Evolutionary conservation across 2,888 invertebrate species (phyloP).

Genomic region (Stenurella melanura): DNA sequence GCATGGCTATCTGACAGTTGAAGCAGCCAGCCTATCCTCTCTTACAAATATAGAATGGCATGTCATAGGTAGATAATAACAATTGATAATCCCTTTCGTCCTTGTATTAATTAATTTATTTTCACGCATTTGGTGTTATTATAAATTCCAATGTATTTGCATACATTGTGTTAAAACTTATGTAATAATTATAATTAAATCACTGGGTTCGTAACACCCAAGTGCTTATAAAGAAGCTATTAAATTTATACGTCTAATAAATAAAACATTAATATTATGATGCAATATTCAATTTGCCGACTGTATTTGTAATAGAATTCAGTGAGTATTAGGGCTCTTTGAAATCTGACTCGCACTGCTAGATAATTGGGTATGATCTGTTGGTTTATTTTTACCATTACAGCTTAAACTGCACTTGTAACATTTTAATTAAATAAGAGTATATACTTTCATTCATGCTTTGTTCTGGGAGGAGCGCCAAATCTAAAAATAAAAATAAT

Average conservation of each 20-base stretch:
- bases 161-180: background rate
- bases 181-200: slow-evolving; percentile 4
- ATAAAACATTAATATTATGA: slow-evolving; percentile 1
- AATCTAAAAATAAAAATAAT: background rate
- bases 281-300: background rate
- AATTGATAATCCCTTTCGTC: background rate
- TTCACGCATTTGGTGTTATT: background rate
- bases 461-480: background rate
- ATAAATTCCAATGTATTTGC: background rate
- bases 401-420: background rate
- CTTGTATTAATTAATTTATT: background rate
- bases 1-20: too few species aligned
- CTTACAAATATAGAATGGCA: background rate
- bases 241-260: slow-evolving; percentile 3
- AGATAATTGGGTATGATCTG: background rate
- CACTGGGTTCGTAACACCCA: slow-evolving; percentile 3
- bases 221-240: background rate
- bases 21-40: background rate
- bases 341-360: background rate
- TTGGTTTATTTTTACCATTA: background rate
- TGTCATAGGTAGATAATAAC: background rate
- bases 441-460: background rate
- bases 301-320: background rate
- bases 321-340: background rate
- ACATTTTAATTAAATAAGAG: background rate